These are phyloP conservation scores for Actinia equina DNA, from an alignment of 64 coral and sea anemone species.

Conservation along the genomic window DNA sequence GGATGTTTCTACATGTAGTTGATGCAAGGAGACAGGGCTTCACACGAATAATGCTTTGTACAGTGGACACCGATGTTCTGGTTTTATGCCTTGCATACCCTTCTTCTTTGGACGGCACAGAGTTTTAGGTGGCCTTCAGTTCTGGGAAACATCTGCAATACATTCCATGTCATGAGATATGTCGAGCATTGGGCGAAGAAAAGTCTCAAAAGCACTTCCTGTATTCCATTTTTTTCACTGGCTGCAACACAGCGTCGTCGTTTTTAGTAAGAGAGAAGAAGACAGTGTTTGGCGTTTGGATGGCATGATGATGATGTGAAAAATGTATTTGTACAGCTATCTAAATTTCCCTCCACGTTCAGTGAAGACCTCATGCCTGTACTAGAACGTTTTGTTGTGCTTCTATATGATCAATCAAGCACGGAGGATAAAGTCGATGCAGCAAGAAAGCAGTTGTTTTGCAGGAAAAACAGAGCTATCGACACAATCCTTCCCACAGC, in stretches of 20 bases:
- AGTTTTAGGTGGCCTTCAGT: slow-evolving; percentile 23
- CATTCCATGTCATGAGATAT: slow-evolving; percentile 35
- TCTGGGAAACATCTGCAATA: slow-evolving; percentile 35
- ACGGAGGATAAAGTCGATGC: neutral
- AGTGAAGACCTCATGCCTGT: no score
- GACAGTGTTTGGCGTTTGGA: no score
- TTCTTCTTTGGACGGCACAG: neutral
- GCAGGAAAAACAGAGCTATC: neutral
- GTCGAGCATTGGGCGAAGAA: neutral
- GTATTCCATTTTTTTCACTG: no score
- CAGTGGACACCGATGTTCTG: slow-evolving; percentile 31
- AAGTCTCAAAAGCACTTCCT: slow-evolving; percentile 33
- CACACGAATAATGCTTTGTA: slow-evolving; percentile 17
- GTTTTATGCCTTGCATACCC: slow-evolving; percentile 13
- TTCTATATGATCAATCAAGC: neutral
- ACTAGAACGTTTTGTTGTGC: neutral
- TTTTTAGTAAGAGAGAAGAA: no score
- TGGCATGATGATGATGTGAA: no score
- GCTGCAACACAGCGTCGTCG: no score
- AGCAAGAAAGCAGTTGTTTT: neutral
- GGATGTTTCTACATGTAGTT: no score
- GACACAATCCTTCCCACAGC: neutral
- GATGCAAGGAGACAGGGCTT: slow-evolving; percentile 15
- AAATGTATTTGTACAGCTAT: no score
- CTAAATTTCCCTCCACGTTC: no score